Conservation (phyloP, 2,113 vertebrate species). For the Sterrhoptilus dennistouni region DNA sequence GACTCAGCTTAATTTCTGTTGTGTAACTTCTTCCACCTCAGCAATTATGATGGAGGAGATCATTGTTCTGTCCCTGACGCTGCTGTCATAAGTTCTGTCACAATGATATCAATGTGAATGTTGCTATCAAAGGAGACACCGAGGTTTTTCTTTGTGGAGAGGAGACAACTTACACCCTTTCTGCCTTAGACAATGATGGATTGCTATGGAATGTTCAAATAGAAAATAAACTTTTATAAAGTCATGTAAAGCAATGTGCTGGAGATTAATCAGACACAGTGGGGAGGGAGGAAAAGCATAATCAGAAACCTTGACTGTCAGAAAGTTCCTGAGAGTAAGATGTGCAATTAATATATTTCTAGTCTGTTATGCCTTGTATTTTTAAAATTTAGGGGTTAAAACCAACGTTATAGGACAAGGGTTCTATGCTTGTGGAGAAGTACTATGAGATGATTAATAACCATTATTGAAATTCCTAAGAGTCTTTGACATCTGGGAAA, state of each 20-base stretch:
- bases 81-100: not conserved
- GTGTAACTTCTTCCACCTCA: not conserved
- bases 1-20: not conserved
- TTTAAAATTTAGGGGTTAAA: not conserved
- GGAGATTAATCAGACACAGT: not conserved
- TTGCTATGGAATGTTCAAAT: not conserved
- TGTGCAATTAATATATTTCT: not conserved
- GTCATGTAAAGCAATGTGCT: not conserved
- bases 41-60: not conserved
- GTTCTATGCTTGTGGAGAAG: not conserved
- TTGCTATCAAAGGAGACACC: rapidly evolving
- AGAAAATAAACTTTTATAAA: not conserved
- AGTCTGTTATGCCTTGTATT: not conserved
- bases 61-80: not conserved
- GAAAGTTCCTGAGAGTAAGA: not conserved
- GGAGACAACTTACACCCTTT: not conserved
- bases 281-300: not conserved
- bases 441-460: not conserved
- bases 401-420: not conserved
- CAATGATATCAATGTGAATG: not conserved
- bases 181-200: not conserved
- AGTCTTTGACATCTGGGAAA: not conserved
- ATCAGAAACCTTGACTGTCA: not conserved
- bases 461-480: not conserved
- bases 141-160: not conserved